Conservation (phyloP, 30 jellyfish, hydroid and myxozoan species). For the Hydractinia echinata region DNA sequence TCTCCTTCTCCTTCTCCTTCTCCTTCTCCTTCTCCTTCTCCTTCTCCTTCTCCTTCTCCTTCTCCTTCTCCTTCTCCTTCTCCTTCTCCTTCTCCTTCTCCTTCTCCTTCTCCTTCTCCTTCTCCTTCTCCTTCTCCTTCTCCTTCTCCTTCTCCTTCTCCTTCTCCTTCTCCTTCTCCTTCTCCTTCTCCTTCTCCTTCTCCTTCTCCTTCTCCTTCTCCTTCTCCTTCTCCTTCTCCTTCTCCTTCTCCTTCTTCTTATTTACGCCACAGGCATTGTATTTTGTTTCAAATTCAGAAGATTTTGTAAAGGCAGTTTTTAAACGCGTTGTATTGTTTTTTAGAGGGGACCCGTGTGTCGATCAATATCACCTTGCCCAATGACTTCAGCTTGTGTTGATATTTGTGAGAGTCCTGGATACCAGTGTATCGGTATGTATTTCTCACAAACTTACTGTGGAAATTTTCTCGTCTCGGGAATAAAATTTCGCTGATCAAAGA, state of each 20-base stretch:
- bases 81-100: slow-evolving; percentile 5
- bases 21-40: not conserved
- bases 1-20: slow-evolving; percentile 6
- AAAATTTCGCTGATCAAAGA: too few species aligned
- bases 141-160: not conserved
- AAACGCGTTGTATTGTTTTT: too few species aligned
- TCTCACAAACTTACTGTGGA: too few species aligned
- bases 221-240: slow-evolving; percentile 19
- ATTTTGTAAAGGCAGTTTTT: too few species aligned
- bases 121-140: not conserved
- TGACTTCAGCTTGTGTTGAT: too few species aligned
- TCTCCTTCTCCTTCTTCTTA: slow-evolving; percentile 19
- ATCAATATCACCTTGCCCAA: too few species aligned
- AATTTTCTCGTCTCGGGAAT: too few species aligned
- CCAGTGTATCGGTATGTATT: too few species aligned
- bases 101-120: slow-evolving; percentile 4
- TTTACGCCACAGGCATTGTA: not conserved
- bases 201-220: slow-evolving; percentile 10
- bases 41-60: slow-evolving; percentile 5
- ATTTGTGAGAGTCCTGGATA: too few species aligned
- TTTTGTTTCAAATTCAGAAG: too few species aligned
- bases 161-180: not conserved
- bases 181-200: slow-evolving; percentile 14
- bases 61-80: slow-evolving; percentile 1
- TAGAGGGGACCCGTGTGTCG: too few species aligned